phyloP scores from a whole-genome alignment of 2,113 vertebrate genomes.

The Phalacrocorax aristotelis region DNA sequence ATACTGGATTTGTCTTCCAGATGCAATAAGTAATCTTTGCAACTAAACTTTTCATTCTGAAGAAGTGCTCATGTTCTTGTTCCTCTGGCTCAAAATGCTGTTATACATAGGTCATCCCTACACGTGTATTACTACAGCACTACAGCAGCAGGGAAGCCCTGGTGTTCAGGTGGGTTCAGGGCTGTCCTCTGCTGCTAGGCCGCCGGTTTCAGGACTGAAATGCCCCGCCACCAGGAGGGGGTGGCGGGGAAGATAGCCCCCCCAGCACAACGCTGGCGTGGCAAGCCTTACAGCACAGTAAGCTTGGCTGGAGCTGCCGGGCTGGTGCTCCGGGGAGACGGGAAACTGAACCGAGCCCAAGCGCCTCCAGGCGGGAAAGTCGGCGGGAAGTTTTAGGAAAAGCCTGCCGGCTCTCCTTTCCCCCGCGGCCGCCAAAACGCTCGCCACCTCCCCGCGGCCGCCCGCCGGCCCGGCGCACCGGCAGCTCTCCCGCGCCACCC shows the following conservation, averaged over 20 bases:
- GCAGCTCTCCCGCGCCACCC: background rate
- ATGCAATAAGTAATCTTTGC: background rate
- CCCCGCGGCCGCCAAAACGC: background rate
- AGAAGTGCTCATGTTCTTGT: background rate
- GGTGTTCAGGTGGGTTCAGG: background rate
- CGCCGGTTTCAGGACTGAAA: background rate
- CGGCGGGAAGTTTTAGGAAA: background rate
- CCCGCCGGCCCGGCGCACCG: background rate
- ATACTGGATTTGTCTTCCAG: background rate
- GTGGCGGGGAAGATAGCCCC: background rate
- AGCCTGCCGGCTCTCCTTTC: background rate
- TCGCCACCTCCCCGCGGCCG: background rate
- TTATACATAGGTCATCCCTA: background rate
- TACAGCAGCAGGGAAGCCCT: background rate
- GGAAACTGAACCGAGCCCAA: no score
- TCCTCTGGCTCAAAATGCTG: background rate
- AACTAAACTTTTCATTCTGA: background rate
- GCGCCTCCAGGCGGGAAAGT: no score
- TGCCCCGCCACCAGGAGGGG: fast-evolving
- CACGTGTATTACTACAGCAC: background rate
- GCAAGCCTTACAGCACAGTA: background rate
- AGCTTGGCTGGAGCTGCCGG: background rate
- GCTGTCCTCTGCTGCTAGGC: background rate
- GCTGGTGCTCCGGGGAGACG: background rate
- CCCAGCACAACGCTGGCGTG: fast-evolving